These are phyloP conservation scores for Drosophila oshimai DNA, from an alignment of 1,140 invertebrate genomes.

Conservation along the genomic window DNA sequence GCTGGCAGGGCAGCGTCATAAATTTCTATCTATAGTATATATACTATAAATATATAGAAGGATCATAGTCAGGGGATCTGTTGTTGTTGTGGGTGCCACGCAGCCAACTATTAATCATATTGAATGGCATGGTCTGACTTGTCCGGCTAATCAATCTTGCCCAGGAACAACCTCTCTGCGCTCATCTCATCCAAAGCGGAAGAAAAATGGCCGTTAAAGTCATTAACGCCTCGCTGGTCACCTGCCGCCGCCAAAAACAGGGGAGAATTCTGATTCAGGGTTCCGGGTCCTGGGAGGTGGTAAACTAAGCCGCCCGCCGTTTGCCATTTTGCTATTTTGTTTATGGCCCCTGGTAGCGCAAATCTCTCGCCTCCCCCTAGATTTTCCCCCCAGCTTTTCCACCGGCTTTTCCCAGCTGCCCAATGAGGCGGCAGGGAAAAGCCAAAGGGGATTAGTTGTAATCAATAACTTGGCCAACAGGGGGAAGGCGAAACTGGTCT, in stretches of 20 bases:
- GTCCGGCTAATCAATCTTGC: conserved; percentile 74
- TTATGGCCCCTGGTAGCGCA: conserved; percentile 65
- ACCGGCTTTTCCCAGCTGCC: conserved; percentile 39
- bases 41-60: neutral
- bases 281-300: neutral
- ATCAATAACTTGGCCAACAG: conserved; percentile 74
- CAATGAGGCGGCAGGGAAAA: conserved; percentile 75
- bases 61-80: neutral
- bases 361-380: conserved; percentile 38
- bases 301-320: conserved; percentile 59
- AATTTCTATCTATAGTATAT: conserved; percentile 46
- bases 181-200: conserved; percentile 26
- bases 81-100: conserved; percentile 56
- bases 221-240: conserved; percentile 75
- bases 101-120: conserved; percentile 79
- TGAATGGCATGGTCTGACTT: conserved; percentile 46
- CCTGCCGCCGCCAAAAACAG: conserved; percentile 42
- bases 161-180: conserved; percentile 57
- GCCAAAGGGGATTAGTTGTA: conserved; percentile 80
- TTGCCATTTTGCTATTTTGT: conserved; percentile 74
- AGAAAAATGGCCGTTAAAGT: conserved; percentile 77
- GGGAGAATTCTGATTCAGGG: no score
- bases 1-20: conserved; percentile 63
- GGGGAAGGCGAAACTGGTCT: conserved; percentile 9
- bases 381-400: neutral